Evolutionary conservation across 2,888 invertebrate species (phyloP).

Genomic region (Vesta saturnalis): DNA sequence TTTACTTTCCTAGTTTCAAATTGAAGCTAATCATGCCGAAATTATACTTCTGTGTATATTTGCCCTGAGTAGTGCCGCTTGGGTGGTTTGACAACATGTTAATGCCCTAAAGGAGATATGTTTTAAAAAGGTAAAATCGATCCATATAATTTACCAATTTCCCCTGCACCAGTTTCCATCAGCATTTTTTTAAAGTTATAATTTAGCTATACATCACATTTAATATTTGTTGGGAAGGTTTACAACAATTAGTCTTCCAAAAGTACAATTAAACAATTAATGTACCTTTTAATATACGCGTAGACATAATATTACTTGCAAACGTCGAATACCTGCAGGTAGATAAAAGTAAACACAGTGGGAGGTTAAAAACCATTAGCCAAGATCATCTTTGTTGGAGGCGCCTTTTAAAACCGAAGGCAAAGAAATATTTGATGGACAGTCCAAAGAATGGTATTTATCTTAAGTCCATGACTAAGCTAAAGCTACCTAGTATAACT

Average conservation of each 20-base stretch:
- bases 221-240: neutral
- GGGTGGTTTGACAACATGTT: slow-evolving; percentile 34
- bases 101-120: neutral
- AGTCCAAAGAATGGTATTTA: slow-evolving; percentile 20
- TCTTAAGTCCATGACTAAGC: slow-evolving; percentile 19
- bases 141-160: neutral
- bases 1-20: slow-evolving; percentile 39
- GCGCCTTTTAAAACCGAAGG: slow-evolving; percentile 38
- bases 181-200: neutral
- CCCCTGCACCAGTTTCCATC: neutral
- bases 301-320: slow-evolving; percentile 19
- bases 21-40: slow-evolving; percentile 45
- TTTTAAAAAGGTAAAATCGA: slow-evolving; percentile 15
- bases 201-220: neutral
- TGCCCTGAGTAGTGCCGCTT: slow-evolving; percentile 26
- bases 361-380: slow-evolving; percentile 40
- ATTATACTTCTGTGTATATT: slow-evolving; percentile 34
- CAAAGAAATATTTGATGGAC: slow-evolving; percentile 32
- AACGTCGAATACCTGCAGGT: slow-evolving; percentile 35
- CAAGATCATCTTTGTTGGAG: slow-evolving; percentile 37
- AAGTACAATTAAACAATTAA: neutral
- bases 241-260: neutral
- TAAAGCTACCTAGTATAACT: neutral
- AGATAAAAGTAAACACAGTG: slow-evolving; percentile 38
- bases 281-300: neutral